A percentile compares a stretch with the other conserved stretches of the same genome.
Evolutionary conservation across 2,888 invertebrate species (phyloP).

Genomic region (Bombylius discolor): DNA sequence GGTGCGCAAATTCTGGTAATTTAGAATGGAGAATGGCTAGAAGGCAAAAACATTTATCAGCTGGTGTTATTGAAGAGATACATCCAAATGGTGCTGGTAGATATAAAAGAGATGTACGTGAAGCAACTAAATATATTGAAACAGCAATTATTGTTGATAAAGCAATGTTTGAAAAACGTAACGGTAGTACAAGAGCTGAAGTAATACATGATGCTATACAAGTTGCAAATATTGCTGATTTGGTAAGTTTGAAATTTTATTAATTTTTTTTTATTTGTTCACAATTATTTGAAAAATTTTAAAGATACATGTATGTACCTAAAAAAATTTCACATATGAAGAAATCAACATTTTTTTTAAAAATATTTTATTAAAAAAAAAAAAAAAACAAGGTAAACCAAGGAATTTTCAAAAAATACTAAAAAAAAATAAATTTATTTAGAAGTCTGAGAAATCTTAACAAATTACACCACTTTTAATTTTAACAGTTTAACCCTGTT

Average conservation of each 20-base stretch:
- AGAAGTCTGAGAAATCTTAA: too few relatives aligned
- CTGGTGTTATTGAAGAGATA: slow-evolving; percentile 34
- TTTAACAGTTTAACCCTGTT: too few relatives aligned
- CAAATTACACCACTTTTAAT: too few relatives aligned
- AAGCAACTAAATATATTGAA: slow-evolving; percentile 89
- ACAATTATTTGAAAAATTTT: too few relatives aligned
- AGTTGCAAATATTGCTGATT: slow-evolving; percentile 94
- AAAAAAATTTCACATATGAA: too few relatives aligned
- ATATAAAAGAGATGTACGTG: slow-evolving; percentile 65
- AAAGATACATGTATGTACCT: too few relatives aligned
- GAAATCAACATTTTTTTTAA: too few relatives aligned
- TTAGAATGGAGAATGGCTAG: slow-evolving; percentile 60
- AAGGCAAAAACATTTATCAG: slow-evolving; percentile 45
- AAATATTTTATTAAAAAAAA: too few relatives aligned
- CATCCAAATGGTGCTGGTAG: slow-evolving; percentile 36
- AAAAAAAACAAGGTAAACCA: too few relatives aligned
- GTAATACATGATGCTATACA: slow-evolving; percentile 92
- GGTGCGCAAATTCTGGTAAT: slow-evolving; percentile 71
- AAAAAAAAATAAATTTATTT: too few relatives aligned
- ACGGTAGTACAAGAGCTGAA: slow-evolving; percentile 74
- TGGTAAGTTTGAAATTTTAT: slow-evolving; percentile 49
- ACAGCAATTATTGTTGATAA: slow-evolving; percentile 92
- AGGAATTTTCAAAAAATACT: too few relatives aligned
- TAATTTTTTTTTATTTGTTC: too few relatives aligned
- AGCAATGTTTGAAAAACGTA: slow-evolving; percentile 88